phyloP scores from a whole-genome alignment of 2,888 invertebrate genomes.

The Drosophila buzzatii region DNA sequence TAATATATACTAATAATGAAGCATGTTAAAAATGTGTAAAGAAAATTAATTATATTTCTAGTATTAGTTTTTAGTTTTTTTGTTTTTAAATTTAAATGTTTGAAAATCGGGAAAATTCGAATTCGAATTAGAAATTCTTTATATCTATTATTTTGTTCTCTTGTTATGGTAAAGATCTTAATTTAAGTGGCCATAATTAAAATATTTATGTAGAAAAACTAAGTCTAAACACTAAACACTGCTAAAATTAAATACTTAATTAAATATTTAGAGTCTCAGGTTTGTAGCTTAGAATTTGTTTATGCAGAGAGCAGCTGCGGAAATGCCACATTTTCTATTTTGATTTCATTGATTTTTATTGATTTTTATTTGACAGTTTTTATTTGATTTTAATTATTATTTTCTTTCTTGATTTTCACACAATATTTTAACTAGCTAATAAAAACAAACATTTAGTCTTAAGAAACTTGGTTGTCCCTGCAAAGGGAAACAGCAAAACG shows the following conservation, averaged over 20 bases:
- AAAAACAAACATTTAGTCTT: slow-evolving; percentile 6
- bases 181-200: slow-evolving; percentile 24
- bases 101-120: not conserved
- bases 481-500: slow-evolving; percentile 67
- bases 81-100: not conserved
- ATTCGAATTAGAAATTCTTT: not conserved
- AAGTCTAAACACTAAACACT: not conserved
- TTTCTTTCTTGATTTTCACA: not conserved
- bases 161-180: slow-evolving; percentile 6
- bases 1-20: not conserved
- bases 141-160: not conserved
- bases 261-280: slow-evolving; percentile 61
- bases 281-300: slow-evolving; percentile 40
- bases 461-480: slow-evolving; percentile 64
- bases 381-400: slow-evolving; percentile 13
- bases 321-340: slow-evolving; percentile 50
- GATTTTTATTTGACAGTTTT: slow-evolving; percentile 1
- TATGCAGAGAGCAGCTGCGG: slow-evolving; percentile 9
- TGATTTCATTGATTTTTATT: slow-evolving; percentile 1
- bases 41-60: not conserved
- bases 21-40: not conserved
- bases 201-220: not conserved
- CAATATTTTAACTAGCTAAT: slow-evolving; percentile 25
- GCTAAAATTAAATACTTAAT: slow-evolving; percentile 1
- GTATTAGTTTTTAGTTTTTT: not conserved